Percentiles rank a stretch among this genome's conserved stretches.
Evolutionary conservation across 1,140 invertebrate species (phyloP).

Genomic region (Hyles vespertilio): DNA sequence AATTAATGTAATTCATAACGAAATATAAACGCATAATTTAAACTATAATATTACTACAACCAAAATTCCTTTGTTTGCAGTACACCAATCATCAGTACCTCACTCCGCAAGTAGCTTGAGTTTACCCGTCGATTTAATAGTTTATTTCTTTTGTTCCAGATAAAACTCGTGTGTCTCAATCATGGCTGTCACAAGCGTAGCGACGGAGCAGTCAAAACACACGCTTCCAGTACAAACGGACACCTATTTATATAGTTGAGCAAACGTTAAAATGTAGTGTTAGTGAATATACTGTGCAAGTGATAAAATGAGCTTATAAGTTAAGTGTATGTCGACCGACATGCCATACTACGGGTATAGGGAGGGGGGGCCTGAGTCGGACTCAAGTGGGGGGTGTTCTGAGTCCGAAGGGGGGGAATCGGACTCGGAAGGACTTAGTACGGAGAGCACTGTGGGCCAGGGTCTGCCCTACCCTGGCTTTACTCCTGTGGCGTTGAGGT

Average conservation of each 20-base stretch:
- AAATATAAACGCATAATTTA: too few relatives aligned
- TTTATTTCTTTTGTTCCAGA: conserved; percentile 55
- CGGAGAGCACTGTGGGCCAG: conserved; percentile 76
- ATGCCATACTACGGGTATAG: conserved; percentile 75
- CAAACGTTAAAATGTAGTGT: conserved; percentile 51
- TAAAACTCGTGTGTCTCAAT: conserved; percentile 36
- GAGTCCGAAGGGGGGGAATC: conserved; percentile 76
- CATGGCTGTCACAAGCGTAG: conserved; percentile 37
- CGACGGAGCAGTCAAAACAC: conserved; percentile 40
- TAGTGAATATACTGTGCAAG: conserved; percentile 50
- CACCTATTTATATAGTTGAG: conserved; percentile 64
- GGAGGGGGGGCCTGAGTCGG: conserved; percentile 50
- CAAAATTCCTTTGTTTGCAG: too few relatives aligned
- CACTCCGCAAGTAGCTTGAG: conserved; percentile 1
- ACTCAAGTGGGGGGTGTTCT: conserved; percentile 58
- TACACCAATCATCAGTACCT: background rate
- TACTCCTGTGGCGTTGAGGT: conserved; percentile 86
- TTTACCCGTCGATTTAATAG: conserved; percentile 14
- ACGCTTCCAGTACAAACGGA: conserved; percentile 50
- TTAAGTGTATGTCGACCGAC: conserved; percentile 59
- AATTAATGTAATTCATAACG: too few relatives aligned
- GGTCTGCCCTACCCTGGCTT: conserved; percentile 93
- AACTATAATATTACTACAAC: too few relatives aligned
- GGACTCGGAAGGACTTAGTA: conserved; percentile 78
- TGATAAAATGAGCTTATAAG: conserved; percentile 71